Percentiles rank a stretch among this genome's conserved stretches.
phyloP scores from a whole-genome alignment of 2,113 vertebrate genomes.

The Aythya baeri region DNA sequence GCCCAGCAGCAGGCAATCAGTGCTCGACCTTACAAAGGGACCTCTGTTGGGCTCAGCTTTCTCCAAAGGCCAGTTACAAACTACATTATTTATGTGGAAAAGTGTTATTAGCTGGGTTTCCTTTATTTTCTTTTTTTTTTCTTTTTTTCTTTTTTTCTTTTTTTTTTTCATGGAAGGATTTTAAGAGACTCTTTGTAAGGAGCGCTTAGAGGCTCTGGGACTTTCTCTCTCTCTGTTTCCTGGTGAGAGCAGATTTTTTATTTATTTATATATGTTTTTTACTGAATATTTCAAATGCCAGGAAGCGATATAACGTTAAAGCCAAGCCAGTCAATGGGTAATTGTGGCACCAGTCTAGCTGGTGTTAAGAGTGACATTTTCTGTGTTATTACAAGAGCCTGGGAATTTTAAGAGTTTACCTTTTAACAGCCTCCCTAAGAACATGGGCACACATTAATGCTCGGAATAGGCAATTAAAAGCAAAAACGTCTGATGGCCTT shows the following conservation, averaged over 20 bases:
- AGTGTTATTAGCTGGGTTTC: constrained; percentile 43
- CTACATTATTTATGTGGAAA: constrained; percentile 65
- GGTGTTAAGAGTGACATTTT: not conserved
- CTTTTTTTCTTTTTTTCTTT: not conserved
- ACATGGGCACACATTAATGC: not conserved
- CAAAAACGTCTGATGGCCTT: not conserved
- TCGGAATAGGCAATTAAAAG: not conserved
- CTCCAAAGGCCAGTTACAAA: constrained; percentile 54
- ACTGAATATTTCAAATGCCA: constrained; percentile 50
- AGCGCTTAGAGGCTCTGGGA: not conserved
- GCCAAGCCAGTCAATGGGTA: constrained; percentile 5
- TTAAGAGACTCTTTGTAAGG: constrained; percentile 48
- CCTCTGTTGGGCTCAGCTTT: constrained; percentile 26
- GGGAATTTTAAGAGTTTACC: constrained; percentile 40
- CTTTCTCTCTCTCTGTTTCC: constrained; percentile 1
- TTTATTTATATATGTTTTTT: not conserved
- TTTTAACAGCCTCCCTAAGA: constrained; percentile 39
- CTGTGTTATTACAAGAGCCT: not conserved
- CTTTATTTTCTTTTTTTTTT: not conserved
- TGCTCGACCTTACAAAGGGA: constrained; percentile 14
- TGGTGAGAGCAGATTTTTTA: not conserved
- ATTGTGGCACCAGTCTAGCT: constrained; percentile 42
- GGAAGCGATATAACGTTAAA: constrained; percentile 15
- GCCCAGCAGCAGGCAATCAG: constrained; percentile 16
- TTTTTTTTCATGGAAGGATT: not conserved